A percentile compares a stretch with the other conserved stretches of the same genome.
These are phyloP conservation scores for Serranus cabrilla DNA, from an alignment of 2,797 vertebrate species.

Conservation along the genomic window DNA sequence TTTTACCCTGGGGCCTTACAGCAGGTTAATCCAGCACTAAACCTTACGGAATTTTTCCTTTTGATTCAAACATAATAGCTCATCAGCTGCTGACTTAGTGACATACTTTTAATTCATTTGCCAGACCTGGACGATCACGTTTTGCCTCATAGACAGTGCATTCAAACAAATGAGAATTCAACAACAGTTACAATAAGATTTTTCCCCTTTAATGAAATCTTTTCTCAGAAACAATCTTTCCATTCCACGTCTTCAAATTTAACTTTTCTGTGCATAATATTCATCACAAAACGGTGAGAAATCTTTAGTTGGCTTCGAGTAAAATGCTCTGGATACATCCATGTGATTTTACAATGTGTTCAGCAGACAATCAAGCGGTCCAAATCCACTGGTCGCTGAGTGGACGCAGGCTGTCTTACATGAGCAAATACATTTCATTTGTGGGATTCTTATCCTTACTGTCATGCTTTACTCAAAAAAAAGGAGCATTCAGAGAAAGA, in stretches of 20 bases:
- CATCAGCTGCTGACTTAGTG: background rate
- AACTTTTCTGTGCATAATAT: slow-evolving; percentile 68
- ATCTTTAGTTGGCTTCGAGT: slow-evolving; percentile 49
- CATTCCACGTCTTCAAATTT: slow-evolving; percentile 68
- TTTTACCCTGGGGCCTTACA: background rate
- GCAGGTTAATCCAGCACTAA: slow-evolving; percentile 22
- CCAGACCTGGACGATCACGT: background rate
- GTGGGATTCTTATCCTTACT: slow-evolving; percentile 1
- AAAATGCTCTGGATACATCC: slow-evolving; percentile 41
- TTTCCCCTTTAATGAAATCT: slow-evolving; percentile 74
- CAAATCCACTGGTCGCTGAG: slow-evolving; percentile 13
- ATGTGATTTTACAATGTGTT: slow-evolving; percentile 39
- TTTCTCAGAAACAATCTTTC: slow-evolving; percentile 73
- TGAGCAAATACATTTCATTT: slow-evolving; percentile 22
- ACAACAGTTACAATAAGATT: slow-evolving; percentile 27
- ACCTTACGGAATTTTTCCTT: background rate
- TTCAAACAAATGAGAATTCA: slow-evolving; percentile 17
- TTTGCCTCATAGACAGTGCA: background rate
- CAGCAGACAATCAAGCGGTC: slow-evolving; percentile 58
- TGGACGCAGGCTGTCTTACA: slow-evolving; percentile 12
- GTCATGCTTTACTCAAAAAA: slow-evolving; percentile 19
- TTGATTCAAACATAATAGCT: background rate
- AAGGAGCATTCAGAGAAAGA: slow-evolving; percentile 32
- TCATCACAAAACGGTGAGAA: slow-evolving; percentile 57
- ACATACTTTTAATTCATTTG: background rate